Conservation (phyloP, 2,797 vertebrate species). For the Periophthalmus magnuspinnatus region DNA sequence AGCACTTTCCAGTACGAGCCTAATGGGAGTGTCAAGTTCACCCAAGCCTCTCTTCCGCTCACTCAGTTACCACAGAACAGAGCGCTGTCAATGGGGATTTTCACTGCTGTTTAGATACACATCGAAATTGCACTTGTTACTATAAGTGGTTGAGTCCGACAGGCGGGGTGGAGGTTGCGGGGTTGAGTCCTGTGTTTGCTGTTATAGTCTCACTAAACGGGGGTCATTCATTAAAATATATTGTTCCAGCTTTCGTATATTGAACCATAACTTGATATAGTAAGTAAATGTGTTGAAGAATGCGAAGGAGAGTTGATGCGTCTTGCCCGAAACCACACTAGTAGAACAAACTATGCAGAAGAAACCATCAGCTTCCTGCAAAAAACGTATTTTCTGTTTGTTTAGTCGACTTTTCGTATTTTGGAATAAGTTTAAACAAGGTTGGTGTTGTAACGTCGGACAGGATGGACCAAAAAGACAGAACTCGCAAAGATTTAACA, state of each 20-base stretch:
- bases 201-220: constrained; percentile 36
- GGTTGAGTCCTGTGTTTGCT: constrained; percentile 23
- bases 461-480: too few species aligned
- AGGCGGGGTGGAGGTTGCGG: not conserved
- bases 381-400: too few species aligned
- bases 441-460: too few species aligned
- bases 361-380: too few species aligned
- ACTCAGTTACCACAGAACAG: constrained; percentile 78
- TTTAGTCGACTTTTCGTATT: too few species aligned
- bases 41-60: constrained; percentile 63
- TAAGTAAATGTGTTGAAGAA: not conserved
- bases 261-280: too few species aligned
- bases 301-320: not conserved
- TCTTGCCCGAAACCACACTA: not conserved
- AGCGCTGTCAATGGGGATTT: constrained; percentile 68
- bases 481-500: too few species aligned
- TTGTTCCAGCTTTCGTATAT: too few species aligned
- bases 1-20: constrained; percentile 83
- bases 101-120: constrained; percentile 57
- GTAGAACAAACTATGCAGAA: not conserved
- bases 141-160: not conserved
- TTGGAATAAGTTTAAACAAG: too few species aligned
- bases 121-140: constrained; percentile 52
- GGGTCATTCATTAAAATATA: constrained; percentile 40
- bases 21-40: constrained; percentile 87